A percentile compares a stretch with the other conserved stretches of the same genome.
These are phyloP conservation scores for Avahi laniger DNA, from an alignment of 2,797 vertebrate genomes.

Conservation along the genomic window DNA sequence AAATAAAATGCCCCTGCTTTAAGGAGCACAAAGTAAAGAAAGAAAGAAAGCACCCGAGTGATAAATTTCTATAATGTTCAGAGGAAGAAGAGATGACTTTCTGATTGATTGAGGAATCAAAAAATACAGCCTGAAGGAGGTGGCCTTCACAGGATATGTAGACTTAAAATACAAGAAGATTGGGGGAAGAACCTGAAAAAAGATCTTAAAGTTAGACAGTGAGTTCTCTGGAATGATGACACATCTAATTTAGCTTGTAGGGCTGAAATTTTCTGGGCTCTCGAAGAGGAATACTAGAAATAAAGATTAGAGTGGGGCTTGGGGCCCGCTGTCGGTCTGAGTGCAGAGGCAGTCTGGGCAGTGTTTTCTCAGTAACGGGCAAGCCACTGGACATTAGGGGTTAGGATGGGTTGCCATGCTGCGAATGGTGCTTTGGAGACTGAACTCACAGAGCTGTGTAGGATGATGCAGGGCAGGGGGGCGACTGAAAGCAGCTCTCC, in stretches of 20 bases:
- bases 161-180: neutral
- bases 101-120: neutral
- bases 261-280: neutral
- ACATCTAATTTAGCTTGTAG: neutral
- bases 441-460: neutral
- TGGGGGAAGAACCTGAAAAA: neutral
- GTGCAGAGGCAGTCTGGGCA: neutral
- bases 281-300: neutral
- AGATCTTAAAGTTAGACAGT: neutral
- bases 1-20: neutral
- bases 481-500: neutral
- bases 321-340: neutral
- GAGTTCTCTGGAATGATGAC: neutral
- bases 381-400: neutral
- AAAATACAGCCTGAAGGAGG: neutral
- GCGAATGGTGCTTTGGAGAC: neutral
- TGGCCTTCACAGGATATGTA: neutral
- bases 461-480: rapidly evolving
- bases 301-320: neutral
- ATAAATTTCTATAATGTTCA: neutral
- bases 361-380: neutral
- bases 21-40: neutral
- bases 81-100: neutral
- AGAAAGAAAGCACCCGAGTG: neutral
- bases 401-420: neutral